Conservation (phyloP, 1,140 invertebrate genomes). For the Pentalonia nigronervosa region DNA sequence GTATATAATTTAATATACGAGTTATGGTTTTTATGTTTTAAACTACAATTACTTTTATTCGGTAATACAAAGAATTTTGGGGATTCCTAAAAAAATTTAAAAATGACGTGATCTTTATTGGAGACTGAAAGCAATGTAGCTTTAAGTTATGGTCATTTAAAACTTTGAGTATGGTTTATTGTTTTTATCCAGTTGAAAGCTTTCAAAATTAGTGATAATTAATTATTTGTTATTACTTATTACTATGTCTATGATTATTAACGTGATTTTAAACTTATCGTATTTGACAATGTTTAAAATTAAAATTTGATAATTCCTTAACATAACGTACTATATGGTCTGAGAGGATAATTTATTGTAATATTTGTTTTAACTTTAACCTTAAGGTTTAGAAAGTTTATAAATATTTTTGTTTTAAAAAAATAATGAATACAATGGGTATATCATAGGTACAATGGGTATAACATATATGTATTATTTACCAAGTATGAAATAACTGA, state of each 20-base stretch:
- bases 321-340: too few species aligned
- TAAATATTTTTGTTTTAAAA: neutral
- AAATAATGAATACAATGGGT: neutral
- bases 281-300: too few species aligned
- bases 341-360: neutral
- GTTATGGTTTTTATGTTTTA: neutral
- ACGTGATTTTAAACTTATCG: too few species aligned
- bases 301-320: too few species aligned
- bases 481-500: neutral
- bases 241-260: neutral
- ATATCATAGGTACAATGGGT: neutral
- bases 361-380: neutral
- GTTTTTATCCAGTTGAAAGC: neutral
- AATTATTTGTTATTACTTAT: too few species aligned
- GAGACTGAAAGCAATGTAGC: too few species aligned
- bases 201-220: neutral
- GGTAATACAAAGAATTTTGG: too few species aligned
- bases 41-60: too few species aligned
- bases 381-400: neutral
- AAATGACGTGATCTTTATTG: too few species aligned
- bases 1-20: neutral
- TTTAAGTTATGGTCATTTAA: too few species aligned
- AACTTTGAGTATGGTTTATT: too few species aligned
- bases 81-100: too few species aligned
- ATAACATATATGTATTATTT: neutral